Evolutionary conservation across 2,113 vertebrate species (phyloP).

Genomic region (Anhinga anhinga): DNA sequence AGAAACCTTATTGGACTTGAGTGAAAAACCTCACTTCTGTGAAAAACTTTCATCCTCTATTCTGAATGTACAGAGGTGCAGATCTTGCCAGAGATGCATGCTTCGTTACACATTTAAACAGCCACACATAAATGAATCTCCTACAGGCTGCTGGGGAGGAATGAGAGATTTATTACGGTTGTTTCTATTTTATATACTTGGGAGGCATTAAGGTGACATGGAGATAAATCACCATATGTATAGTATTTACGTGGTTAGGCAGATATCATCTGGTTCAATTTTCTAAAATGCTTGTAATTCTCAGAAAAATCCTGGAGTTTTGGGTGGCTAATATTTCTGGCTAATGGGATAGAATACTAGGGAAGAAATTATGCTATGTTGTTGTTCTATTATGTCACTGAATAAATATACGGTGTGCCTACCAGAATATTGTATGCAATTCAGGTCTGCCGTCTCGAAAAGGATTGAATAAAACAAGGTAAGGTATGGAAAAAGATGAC

Average conservation of each 20-base stretch:
- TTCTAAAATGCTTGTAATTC: conserved; percentile 19
- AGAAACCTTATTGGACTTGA: background rate
- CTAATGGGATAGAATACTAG: background rate
- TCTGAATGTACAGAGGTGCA: background rate
- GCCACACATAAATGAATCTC: conserved; percentile 20
- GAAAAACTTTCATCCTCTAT: background rate
- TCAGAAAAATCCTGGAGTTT: background rate
- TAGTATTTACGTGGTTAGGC: conserved; percentile 23
- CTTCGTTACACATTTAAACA: conserved; percentile 5
- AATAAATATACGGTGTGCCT: background rate
- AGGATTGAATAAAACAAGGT: background rate
- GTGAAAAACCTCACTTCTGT: background rate
- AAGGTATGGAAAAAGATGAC: background rate
- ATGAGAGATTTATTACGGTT: conserved; percentile 41
- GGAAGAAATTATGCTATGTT: background rate
- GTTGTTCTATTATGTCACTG: background rate
- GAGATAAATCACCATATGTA: conserved; percentile 7
- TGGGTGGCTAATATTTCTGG: conserved; percentile 14
- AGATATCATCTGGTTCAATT: conserved; percentile 42
- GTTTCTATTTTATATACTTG: conserved; percentile 43
- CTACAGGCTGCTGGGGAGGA: background rate
- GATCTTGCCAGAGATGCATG: background rate
- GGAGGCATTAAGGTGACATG: conserved; percentile 26
- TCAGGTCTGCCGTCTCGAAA: background rate
- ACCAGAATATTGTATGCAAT: background rate